These are phyloP conservation scores for Tinamus major DNA, from an alignment of 2,797 vertebrate genomes.

Conservation along the genomic window DNA sequence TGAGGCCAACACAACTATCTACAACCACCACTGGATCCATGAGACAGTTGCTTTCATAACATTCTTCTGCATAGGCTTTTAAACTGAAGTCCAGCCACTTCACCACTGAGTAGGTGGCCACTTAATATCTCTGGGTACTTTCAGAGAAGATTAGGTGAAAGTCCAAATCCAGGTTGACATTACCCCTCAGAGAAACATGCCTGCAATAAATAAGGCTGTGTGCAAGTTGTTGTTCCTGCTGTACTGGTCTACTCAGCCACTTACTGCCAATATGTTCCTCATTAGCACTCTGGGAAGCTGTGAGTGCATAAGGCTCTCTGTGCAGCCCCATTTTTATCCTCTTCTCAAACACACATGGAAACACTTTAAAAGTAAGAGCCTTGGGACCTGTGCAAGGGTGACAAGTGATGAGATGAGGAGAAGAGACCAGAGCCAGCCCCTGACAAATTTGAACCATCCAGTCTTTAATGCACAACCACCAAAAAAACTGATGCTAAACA, in stretches of 20 bases:
- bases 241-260: slow-evolving; percentile 44
- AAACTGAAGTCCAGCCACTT: slow-evolving; percentile 31
- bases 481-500: slow-evolving; percentile 21
- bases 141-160: slow-evolving; percentile 69
- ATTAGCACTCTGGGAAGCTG: slow-evolving; percentile 76
- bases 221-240: slow-evolving; percentile 69
- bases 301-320: slow-evolving; percentile 60
- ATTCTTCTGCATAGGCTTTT: slow-evolving; percentile 18
- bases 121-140: slow-evolving; percentile 62
- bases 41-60: background rate
- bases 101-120: slow-evolving; percentile 52
- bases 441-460: slow-evolving; percentile 76
- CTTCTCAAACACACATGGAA: slow-evolving; percentile 70
- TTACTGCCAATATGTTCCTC: slow-evolving; percentile 68
- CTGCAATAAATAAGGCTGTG: slow-evolving; percentile 69
- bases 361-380: slow-evolving; percentile 67
- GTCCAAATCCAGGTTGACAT: slow-evolving; percentile 70
- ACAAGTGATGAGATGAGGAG: slow-evolving; percentile 71
- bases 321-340: slow-evolving; percentile 58
- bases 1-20: background rate
- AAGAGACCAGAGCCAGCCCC: slow-evolving; percentile 61
- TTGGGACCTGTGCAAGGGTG: slow-evolving; percentile 63
- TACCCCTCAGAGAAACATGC: slow-evolving; percentile 44
- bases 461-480: slow-evolving; percentile 40
- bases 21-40: background rate